Conservation (phyloP, 1,140 invertebrate species). For the Argopecten irradians region DNA sequence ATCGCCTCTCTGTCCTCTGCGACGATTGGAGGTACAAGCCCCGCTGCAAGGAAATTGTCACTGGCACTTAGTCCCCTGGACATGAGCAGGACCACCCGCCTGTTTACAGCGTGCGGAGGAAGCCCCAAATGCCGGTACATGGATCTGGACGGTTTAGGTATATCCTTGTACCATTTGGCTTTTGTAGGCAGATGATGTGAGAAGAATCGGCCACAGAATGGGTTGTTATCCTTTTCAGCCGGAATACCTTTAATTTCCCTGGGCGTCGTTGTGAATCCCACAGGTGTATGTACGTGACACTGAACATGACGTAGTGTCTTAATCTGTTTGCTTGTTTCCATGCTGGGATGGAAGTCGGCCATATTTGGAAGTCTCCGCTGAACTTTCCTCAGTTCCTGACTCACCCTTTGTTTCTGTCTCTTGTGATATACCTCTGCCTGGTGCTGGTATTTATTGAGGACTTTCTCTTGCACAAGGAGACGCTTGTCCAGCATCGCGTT, state of each 20-base stretch:
- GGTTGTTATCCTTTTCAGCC: slow-evolving; percentile 59
- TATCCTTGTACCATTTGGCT: slow-evolving; percentile 51
- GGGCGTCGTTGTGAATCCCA: slow-evolving; percentile 51
- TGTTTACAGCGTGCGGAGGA: slow-evolving; percentile 28
- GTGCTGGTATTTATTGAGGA: slow-evolving; percentile 58
- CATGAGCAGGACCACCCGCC: slow-evolving; percentile 34
- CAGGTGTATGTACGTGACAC: slow-evolving; percentile 31
- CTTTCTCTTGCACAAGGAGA: slow-evolving; percentile 60
- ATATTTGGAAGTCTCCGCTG: slow-evolving; percentile 58
- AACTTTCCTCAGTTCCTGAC: slow-evolving; percentile 58
- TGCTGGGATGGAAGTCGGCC: slow-evolving; percentile 47
- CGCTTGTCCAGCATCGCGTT: slow-evolving; percentile 62
- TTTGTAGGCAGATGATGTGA: slow-evolving; percentile 68
- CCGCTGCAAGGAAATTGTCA: slow-evolving; percentile 47
- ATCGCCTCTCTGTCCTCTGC: neutral
- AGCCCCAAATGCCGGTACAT: neutral
- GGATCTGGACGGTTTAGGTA: slow-evolving; percentile 48
- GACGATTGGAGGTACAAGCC: neutral
- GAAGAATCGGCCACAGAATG: slow-evolving; percentile 66
- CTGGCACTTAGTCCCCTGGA: slow-evolving; percentile 46
- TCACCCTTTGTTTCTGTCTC: slow-evolving; percentile 55
- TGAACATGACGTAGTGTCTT: slow-evolving; percentile 39
- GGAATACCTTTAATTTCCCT: slow-evolving; percentile 55
- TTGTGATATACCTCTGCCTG: slow-evolving; percentile 52
- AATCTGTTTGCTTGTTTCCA: slow-evolving; percentile 51